These are phyloP conservation scores for Halichoeres trimaculatus DNA, from an alignment of 2,113 vertebrate genomes.

Conservation along the genomic window DNA sequence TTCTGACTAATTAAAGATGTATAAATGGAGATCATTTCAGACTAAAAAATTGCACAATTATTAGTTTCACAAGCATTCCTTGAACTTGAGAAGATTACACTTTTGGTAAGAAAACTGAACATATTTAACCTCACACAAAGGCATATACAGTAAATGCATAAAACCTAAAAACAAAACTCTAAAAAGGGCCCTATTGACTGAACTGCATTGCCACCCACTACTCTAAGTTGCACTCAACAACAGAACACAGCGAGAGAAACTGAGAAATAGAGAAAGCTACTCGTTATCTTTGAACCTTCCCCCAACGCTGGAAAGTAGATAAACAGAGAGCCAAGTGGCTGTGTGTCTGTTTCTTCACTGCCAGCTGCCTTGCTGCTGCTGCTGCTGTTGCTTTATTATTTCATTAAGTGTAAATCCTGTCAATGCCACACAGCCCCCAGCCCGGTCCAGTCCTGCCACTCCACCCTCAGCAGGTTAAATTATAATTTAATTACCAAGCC, in stretches of 20 bases:
- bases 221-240: slow-evolving; percentile 29
- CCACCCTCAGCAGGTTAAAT: slow-evolving; percentile 95
- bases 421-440: slow-evolving; percentile 76
- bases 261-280: slow-evolving; percentile 17
- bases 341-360: slow-evolving; percentile 73
- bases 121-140: not conserved
- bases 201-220: slow-evolving; percentile 16
- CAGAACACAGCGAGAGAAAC: slow-evolving; percentile 31
- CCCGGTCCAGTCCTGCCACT: slow-evolving; percentile 87
- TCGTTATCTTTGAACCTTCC: slow-evolving; percentile 60
- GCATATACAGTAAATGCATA: slow-evolving; percentile 6
- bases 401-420: slow-evolving; percentile 95
- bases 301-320: slow-evolving; percentile 49
- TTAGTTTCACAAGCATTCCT: not conserved
- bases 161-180: slow-evolving; percentile 6
- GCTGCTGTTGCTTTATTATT: slow-evolving; percentile 93
- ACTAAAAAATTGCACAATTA: not conserved
- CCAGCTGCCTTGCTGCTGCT: slow-evolving; percentile 85
- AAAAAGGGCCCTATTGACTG: slow-evolving; percentile 33
- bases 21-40: not conserved
- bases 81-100: slow-evolving; percentile 1
- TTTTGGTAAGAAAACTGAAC: not conserved
- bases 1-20: not conserved
- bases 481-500: slow-evolving; percentile 99
- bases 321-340: slow-evolving; percentile 67